phyloP scores from a whole-genome alignment of 2,888 invertebrate genomes.

The Cryptocheilus praepositus region DNA sequence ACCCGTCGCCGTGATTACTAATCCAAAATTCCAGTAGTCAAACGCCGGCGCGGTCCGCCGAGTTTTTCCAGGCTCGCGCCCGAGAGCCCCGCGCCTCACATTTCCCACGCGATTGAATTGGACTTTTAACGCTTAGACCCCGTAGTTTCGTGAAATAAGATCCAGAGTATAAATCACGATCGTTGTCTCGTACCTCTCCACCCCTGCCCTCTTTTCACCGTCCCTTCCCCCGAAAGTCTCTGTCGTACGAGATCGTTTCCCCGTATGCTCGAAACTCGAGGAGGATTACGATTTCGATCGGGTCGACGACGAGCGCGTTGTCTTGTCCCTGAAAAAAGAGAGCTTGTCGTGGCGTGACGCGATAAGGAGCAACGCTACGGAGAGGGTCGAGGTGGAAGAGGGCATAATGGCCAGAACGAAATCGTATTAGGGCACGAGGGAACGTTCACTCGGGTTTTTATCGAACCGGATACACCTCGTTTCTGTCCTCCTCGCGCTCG shows the following conservation, averaged over 20 bases:
- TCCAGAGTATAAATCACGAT: conserved; percentile 55
- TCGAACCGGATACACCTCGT: conserved; percentile 60
- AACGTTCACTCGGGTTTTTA: conserved; percentile 60
- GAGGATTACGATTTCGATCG: conserved; percentile 57
- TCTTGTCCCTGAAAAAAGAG: conserved; percentile 43
- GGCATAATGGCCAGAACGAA: conserved; percentile 66
- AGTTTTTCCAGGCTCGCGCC: no score
- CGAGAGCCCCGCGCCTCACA: conserved; percentile 13
- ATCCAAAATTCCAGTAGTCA: no score
- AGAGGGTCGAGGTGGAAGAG: conserved; percentile 41
- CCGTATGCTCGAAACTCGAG: conserved; percentile 54
- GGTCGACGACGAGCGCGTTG: conserved; percentile 25
- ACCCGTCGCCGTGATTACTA: no score
- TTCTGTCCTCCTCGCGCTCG: conserved; percentile 13
- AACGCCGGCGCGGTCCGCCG: no score
- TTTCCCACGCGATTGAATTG: conserved; percentile 25
- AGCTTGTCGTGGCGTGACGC: conserved; percentile 53
- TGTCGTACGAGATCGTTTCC: conserved; percentile 46
- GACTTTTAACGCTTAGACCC: conserved; percentile 22
- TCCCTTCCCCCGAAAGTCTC: conserved; percentile 15
- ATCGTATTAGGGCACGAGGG: conserved; percentile 65
- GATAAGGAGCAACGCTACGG: conserved; percentile 38
- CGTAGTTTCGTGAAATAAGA: conserved; percentile 54
- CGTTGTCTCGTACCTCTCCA: conserved; percentile 34
- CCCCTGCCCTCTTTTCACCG: conserved; percentile 11